Evolutionary conservation across 2,888 invertebrate genomes (phyloP).

Genomic region (Argyresthia goedartella): DNA sequence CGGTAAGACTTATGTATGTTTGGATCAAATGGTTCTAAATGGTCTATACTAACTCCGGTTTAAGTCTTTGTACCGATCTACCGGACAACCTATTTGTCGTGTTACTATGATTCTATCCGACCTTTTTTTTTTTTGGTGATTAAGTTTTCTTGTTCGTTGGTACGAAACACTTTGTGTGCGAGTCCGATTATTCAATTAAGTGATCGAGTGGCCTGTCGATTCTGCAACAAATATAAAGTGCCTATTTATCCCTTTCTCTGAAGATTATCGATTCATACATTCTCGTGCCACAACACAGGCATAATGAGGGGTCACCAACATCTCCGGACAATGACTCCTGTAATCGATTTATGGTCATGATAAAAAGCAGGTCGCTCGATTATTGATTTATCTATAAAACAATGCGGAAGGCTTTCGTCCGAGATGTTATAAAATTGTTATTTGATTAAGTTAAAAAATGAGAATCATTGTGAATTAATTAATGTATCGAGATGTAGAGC

Average conservation of each 20-base stretch:
- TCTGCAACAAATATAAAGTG: neutral
- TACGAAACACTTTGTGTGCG: too few relatives aligned
- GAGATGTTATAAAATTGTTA: too few relatives aligned
- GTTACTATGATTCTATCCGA: too few relatives aligned
- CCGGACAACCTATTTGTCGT: too few relatives aligned
- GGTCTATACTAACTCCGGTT: too few relatives aligned
- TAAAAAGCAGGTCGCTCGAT: neutral
- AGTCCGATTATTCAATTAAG: neutral
- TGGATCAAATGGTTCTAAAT: too few relatives aligned
- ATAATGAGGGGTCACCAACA: neutral
- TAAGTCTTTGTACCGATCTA: too few relatives aligned
- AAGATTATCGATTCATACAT: neutral
- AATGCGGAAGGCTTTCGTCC: neutral
- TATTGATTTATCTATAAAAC: neutral
- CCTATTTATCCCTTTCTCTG: neutral
- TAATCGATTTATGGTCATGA: neutral
- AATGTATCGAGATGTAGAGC: too few relatives aligned
- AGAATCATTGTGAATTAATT: too few relatives aligned
- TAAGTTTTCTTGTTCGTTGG: too few relatives aligned
- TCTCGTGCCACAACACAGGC: neutral
- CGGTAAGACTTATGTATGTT: too few relatives aligned
- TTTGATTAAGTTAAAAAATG: too few relatives aligned
- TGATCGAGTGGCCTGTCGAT: constrained; percentile 1
- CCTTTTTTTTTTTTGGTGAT: neutral
- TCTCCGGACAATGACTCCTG: neutral